Evolutionary conservation across 2,797 vertebrate species (phyloP).

Genomic region (Fistularia commersonii): DNA sequence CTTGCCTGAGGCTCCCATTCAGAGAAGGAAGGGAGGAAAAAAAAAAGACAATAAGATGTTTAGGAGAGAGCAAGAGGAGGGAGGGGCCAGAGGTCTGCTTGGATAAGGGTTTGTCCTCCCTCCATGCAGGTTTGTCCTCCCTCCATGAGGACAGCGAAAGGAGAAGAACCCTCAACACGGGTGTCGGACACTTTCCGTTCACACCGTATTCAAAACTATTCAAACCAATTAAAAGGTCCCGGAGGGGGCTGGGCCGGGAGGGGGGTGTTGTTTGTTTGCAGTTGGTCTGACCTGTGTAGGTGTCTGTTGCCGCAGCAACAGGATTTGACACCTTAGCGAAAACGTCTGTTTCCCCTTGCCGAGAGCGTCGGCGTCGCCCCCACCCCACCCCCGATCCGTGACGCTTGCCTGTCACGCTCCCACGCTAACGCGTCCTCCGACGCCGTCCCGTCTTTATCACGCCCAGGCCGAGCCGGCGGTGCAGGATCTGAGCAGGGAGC

Average conservation of each 20-base stretch:
- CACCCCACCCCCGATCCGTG: no score
- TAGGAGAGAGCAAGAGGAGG: constrained; percentile 23
- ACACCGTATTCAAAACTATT: constrained; percentile 55
- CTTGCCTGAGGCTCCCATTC: constrained; percentile 63
- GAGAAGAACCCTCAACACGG: not conserved
- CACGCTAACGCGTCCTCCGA: not conserved
- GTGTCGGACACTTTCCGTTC: constrained; percentile 45
- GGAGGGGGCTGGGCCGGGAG: not conserved
- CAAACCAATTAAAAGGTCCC: constrained; percentile 42
- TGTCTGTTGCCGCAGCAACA: constrained; percentile 46
- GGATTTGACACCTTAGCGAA: constrained; percentile 25
- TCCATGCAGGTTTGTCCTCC: constrained; percentile 13
- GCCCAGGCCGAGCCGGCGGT: constrained; percentile 75
- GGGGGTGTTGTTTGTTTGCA: constrained; percentile 53
- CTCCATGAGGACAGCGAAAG: no score
- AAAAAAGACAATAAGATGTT: constrained; percentile 50
- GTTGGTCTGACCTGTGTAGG: constrained; percentile 28
- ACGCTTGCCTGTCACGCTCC: not conserved
- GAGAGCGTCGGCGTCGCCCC: not conserved
- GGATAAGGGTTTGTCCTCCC: constrained; percentile 31
- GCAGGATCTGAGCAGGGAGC: constrained; percentile 75
- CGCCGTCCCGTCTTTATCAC: constrained; percentile 16
- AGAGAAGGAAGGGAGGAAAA: constrained; percentile 49
- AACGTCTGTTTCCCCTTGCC: not conserved
- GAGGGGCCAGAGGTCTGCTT: constrained; percentile 19